Evolutionary conservation across 2,797 vertebrate species (phyloP), one percentile per base, ranked within the genome.

Genomic region (Pseudochirops corinnae): DNA sequence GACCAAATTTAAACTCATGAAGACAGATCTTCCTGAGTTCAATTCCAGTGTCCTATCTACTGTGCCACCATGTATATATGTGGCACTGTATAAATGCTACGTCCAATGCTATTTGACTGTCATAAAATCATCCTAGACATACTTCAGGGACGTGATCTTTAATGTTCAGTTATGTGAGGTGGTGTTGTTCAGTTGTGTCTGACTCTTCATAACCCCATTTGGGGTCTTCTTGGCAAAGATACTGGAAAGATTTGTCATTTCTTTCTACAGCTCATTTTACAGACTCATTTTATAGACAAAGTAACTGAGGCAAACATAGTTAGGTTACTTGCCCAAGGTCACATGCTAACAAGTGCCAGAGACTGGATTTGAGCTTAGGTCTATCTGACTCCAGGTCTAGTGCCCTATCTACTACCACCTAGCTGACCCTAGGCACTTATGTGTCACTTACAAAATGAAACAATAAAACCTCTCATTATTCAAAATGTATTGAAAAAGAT

Each of bases 381-480:
- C 13, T n/a, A 67, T 13, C 31, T n/a, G 33, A n/a, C 13, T 33
- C 10, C 58, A 60, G 28, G 28, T 2, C 9, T 28, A 60, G 58
- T 67, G 31, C 31, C n/a, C 60, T 33, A 67, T n/a, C 33, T 5
- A 67, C 31, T 67, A 33, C 13, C 31, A 67, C 60, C 31, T n/a
- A 67, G 13, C 60, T n/a, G 33, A 67, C 31, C 33, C 31, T 33
- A 14, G 13, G 33, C 14, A 67, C 97, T 96, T 87, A 96, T 96
- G n/a, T 1, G 2, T 46, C 94, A 90, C 91, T 97, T 62, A 82
- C 91, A 60, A 97, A 97, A 57, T n/a, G 53, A 3, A 18, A 67
- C 56, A 96, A 39, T 95, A 97, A 98, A 96, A 93, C 92, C 31
- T 97, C 67, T 97, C 97, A 94, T 93, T 55, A 82, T 94, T 87